A percentile compares a stretch with the other conserved stretches of the same genome.
Conservation (phyloP, 2,888 invertebrate species). For the Copidosoma aretas region DNA sequence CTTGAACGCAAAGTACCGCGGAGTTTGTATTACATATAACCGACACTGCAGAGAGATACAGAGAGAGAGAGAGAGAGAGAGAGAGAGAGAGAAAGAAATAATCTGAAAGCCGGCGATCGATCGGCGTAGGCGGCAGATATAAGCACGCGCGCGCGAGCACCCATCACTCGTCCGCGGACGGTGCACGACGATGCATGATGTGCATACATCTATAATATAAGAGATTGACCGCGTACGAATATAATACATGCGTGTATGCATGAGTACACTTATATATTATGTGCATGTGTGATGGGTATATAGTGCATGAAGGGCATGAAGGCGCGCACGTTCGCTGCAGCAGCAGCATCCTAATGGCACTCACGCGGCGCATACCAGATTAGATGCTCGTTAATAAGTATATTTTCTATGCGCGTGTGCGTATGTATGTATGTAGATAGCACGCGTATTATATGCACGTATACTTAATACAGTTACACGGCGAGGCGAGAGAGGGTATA, state of each 20-base stretch:
- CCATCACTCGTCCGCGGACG: neutral
- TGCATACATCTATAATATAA: too few species aligned
- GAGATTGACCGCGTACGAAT: too few species aligned
- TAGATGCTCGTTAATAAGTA: conserved; percentile 43
- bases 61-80: neutral
- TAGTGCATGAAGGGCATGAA: conserved; percentile 18
- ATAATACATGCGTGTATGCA: conserved; percentile 17
- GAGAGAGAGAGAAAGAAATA: conserved; percentile 11
- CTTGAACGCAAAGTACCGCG: too few species aligned
- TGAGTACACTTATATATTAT: neutral
- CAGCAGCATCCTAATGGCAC: conserved; percentile 9
- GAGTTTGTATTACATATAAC: too few species aligned
- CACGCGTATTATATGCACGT: neutral
- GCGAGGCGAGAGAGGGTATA: neutral
- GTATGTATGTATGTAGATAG: conserved; percentile 9
- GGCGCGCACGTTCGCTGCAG: conserved; percentile 38
- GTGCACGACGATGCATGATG: too few species aligned
- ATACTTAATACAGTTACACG: neutral
- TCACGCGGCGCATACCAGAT: conserved; percentile 35
- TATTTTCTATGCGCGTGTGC: conserved; percentile 24
- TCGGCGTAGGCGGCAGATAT: conserved; percentile 22
- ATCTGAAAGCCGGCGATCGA: conserved; percentile 30
- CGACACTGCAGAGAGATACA: too few species aligned
- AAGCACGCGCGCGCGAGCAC: neutral
- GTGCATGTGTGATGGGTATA: neutral